Base-by-base conservation (phyloP, 2,888 invertebrate genomes). In the Drosophila nr. perissopoda region DNA sequence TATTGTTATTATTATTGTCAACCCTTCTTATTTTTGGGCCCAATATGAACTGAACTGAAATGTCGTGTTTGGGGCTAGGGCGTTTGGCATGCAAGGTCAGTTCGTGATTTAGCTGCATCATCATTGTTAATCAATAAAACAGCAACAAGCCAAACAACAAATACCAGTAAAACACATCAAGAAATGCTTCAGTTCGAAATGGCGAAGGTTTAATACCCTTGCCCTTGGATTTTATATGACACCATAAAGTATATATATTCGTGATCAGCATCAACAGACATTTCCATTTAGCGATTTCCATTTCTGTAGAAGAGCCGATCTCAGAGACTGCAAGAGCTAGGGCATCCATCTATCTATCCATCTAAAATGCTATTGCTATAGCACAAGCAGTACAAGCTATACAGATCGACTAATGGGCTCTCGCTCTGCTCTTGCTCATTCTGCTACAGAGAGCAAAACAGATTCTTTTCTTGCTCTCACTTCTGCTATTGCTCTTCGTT, bases 11-110 rank as follows among this genome's bases (percentile, higher is more conserved):
- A 27, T 51, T 68, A 57, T 70, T 75, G 80, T 82, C 83, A 81
- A 76, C 81, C 57, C 60, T 46, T 46, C 25, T 25, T 46, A 2
- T 21, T 64, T 78, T 70, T 73, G 60, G 74, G 74, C 6, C 29
- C 18, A 38, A 49, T 29, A 11, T 13, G 8, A 56, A 52, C 68
- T 65, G 16, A 67, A 65, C 65, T 65, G 34, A 66, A 68, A 57
- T 77, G 79, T 57, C 65, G 63, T 61, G 73, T 62, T 46, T 33
- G 42, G 48, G 31, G 18, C 57, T 61, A 34, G 51, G 46, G 42
- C 62, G 56, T 64, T 56, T 62, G 48, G 75, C 80, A 78, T 78
- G 81, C 80, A 81, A 81, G 81, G 81, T 76, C 74, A 74, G 77
- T 71, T 75, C 63, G 72, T 64, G 69, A 56, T 74, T 75, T 73